Evolutionary conservation across 2,797 vertebrate genomes (phyloP), one percentile per base, ranked within the genome.

Genomic region (Danio albolineatus): DNA sequence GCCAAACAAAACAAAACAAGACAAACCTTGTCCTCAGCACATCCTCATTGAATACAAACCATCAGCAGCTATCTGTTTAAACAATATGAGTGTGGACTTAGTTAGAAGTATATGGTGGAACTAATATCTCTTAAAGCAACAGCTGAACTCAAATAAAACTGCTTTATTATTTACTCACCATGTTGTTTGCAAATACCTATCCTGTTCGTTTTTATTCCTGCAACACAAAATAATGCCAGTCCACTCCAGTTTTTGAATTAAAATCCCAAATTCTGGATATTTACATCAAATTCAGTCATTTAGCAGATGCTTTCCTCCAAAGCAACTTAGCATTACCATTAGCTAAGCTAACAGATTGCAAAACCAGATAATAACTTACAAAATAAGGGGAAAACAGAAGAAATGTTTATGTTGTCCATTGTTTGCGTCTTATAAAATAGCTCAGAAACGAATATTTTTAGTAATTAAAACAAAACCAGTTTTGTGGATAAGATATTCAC

Each of bases 21-120:
- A 61, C 76, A 61, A 70, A 69, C 19, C 38, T 13, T 62, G 46
- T 60, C 56, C n/a, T 71, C 36, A 78, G 44, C 65, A 49, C 43
- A 43, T 28, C n/a, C 17, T 70, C 28, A 28, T n/a, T 28, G 13
- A 51, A 78, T n/a, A 49, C 44, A 39, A 70, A 78, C 41, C 16
- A 78, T 61, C 10, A 65, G 17, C 38, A 43, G n/a, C 9, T 67
- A 69, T 44, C n/a, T 60, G 21, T 60, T 41, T 28, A 60, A 70
- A 59, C 36, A 2, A 48, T 21, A 36, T 59, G 10, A 44, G 5
- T 5, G 12, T 21, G 7, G 2, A 10, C 3, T 67, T 65, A 7
- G 9, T 53, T 53, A 54, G 4, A 54, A 2, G 0, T 19, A n/a
- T 13, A 9, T 0, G 17, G 21, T 17, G 44, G 17, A 64, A 54